Percentiles rank a stretch among this genome's conserved stretches.
These are phyloP conservation scores for Bucorvus abyssinicus DNA, from an alignment of 2,797 vertebrate species.

Conservation along the genomic window DNA sequence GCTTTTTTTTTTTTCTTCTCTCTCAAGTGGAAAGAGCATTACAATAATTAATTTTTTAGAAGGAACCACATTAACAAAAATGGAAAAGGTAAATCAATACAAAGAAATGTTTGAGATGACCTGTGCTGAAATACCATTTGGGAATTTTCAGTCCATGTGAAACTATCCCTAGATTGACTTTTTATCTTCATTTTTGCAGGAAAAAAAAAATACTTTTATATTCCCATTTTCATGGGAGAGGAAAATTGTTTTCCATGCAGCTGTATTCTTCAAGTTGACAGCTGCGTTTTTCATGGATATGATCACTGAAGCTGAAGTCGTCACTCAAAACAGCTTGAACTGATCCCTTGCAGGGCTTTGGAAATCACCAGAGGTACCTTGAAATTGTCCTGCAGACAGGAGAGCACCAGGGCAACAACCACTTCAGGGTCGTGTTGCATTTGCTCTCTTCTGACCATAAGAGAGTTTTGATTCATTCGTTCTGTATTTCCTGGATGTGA, in stretches of 20 bases:
- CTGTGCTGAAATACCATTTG: background rate
- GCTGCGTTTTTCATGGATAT: conserved; percentile 15
- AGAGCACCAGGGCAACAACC: background rate
- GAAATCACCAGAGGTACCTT: background rate
- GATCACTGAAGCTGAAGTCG: background rate
- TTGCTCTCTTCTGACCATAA: background rate
- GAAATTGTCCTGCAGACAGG: background rate
- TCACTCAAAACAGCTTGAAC: background rate
- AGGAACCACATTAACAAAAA: background rate
- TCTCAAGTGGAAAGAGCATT: background rate
- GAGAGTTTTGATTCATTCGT: background rate
- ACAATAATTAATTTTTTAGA: background rate
- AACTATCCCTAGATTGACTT: background rate
- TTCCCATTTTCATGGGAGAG: background rate
- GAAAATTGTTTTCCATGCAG: conserved; percentile 17
- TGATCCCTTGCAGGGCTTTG: background rate
- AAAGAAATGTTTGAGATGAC: background rate
- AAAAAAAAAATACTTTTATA: background rate
- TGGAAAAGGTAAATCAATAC: background rate
- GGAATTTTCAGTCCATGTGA: background rate
- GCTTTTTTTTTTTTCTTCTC: background rate
- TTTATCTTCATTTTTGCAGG: background rate
- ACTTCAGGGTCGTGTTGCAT: background rate
- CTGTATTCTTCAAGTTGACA: conserved; percentile 1
- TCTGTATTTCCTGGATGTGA: background rate